Evolutionary conservation across 2,797 vertebrate species (phyloP), one percentile per base, ranked within the genome.

Genomic region (Lepus townsendii): DNA sequence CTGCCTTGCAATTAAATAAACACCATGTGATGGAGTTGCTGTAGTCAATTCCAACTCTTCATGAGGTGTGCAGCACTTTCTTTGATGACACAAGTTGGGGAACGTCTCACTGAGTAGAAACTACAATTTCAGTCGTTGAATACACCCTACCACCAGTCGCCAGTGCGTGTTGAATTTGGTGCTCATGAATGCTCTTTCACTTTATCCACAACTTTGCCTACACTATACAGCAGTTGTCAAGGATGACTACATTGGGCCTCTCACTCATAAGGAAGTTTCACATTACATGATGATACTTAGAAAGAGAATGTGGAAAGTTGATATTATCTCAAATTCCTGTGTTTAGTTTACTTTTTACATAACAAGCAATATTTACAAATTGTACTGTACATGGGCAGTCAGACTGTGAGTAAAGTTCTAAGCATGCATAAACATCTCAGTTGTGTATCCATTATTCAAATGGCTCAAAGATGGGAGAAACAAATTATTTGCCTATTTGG

Each of bases 171-270:
- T 78, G 57, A 19, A 68, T 85, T 19, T 75, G 4, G 32, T 47
- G 75, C 50, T 88, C 80, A 47, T 4, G 7, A 82, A 83, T 89
- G 87, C 57, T 38, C 38, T 92, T 90, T 82, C 32, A 66, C 30
- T 82, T 87, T 76, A 80, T 79, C 83, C 83, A 42, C 38, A 88
- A 10, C 16, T 60, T 71, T 13, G 20, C 30, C 62, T 86, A 47
- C 30, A 62, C 77, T 83, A 35, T 80, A 76, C 75, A 35, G 24
- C 3, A 22, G 24, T 92, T 65, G 6, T 83, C 77, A 38, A 13
- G 24, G 26, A 50, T 87, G 50, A 84, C 35, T 54, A 3, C 11
- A 47, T 54, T 35, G 71, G 42, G 32, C 68, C 54, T 78, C 80
- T 72, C 54, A 73, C 17, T 66, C 69, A 35, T 42, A 8, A 89